Conservation (phyloP, 2,797 vertebrate species). For the Salmo trutta region DNA sequence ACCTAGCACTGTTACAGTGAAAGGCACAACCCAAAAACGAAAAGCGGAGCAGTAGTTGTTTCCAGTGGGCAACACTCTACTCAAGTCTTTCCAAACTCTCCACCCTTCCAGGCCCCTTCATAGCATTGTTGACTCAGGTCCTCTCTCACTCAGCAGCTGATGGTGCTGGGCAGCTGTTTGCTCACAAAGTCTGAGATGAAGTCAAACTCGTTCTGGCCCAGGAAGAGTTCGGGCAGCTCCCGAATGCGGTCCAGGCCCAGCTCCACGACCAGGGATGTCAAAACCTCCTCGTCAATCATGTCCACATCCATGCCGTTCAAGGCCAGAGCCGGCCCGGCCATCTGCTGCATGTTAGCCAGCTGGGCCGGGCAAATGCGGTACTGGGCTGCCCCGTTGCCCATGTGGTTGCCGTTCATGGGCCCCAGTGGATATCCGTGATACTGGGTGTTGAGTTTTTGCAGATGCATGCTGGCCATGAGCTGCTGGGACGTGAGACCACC, state of each 20-base stretch:
- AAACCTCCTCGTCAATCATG: conserved; percentile 94
- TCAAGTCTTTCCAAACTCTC: conserved; percentile 35
- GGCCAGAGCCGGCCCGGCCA: conserved; percentile 80
- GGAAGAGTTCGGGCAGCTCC: conserved; percentile 94
- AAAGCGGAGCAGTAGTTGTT: conserved; percentile 39
- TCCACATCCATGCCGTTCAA: conserved; percentile 91
- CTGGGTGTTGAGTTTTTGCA: conserved; percentile 91
- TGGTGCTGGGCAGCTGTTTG: conserved; percentile 93
- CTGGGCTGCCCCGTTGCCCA: conserved; percentile 66
- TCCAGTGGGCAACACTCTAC: conserved; percentile 29
- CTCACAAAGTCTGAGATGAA: conserved; percentile 95
- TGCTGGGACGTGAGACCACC: conserved; percentile 79
- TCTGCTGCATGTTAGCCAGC: conserved; percentile 82
- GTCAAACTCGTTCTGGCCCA: conserved; percentile 98
- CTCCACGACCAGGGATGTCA: conserved; percentile 92
- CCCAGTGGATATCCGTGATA: conserved; percentile 86
- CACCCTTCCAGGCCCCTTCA: conserved; percentile 21
- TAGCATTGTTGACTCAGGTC: neutral
- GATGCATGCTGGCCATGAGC: conserved; percentile 91
- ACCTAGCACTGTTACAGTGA: conserved; percentile 37
- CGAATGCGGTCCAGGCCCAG: conserved; percentile 93
- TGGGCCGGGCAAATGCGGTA: conserved; percentile 81
- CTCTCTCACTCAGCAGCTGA: conserved; percentile 84
- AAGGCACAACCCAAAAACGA: conserved; percentile 47
- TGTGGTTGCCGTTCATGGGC: conserved; percentile 77